phyloP scores from a whole-genome alignment of 2,888 invertebrate species.

The Vannuccia rotundouncinata region DNA sequence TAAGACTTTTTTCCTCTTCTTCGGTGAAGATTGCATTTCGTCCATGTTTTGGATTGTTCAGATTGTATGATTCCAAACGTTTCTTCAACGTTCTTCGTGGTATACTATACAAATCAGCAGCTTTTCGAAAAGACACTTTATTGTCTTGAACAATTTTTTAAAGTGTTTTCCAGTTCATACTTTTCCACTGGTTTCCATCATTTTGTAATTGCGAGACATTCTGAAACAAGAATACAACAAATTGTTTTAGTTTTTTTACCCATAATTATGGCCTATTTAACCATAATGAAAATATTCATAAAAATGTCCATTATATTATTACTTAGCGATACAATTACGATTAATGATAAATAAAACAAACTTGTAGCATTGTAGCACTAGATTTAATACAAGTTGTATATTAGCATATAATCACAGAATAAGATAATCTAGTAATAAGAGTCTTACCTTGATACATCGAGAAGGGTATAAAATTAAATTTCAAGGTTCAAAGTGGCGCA shows the following conservation, averaged over 20 bases:
- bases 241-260: slow-evolving; percentile 13
- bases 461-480: not conserved
- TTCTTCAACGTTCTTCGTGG: not conserved
- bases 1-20: slow-evolving; percentile 7
- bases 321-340: slow-evolving; percentile 8
- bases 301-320: slow-evolving; percentile 19
- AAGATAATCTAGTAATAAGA: not conserved
- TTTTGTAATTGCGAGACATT: slow-evolving; percentile 19
- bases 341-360: slow-evolving; percentile 1
- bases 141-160: not conserved
- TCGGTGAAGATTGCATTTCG: not conserved
- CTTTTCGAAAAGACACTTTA: not conserved
- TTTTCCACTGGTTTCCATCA: slow-evolving; percentile 1
- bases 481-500: not conserved
- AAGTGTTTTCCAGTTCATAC: not conserved
- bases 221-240: not conserved
- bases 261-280: not conserved
- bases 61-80: slow-evolving; percentile 9
- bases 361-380: not conserved
- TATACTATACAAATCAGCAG: slow-evolving; percentile 2
- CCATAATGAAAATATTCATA: not conserved
- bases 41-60: slow-evolving; percentile 10
- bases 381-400: not conserved
- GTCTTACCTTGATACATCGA: not conserved
- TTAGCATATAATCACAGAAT: slow-evolving; percentile 10